Conservation (phyloP, 1,140 invertebrate genomes). For the Colletes gigas region DNA sequence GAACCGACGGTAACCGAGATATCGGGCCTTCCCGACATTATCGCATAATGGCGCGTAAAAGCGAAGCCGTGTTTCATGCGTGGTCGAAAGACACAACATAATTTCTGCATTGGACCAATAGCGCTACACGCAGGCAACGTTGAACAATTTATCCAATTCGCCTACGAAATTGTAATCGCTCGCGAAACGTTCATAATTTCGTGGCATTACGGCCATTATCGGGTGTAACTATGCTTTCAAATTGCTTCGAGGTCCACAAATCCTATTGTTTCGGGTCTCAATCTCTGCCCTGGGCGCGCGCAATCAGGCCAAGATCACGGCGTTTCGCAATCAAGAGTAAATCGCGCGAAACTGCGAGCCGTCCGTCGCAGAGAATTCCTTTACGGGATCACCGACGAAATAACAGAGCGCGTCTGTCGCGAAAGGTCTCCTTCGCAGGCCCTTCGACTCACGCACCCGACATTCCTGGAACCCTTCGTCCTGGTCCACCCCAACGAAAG, state of each 20-base stretch:
- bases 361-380: slow-evolving; percentile 57
- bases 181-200: not conserved
- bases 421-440: slow-evolving; percentile 48
- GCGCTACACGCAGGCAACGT: too few relatives aligned
- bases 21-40: too few relatives aligned
- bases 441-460: slow-evolving; percentile 39
- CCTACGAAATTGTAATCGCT: too few relatives aligned
- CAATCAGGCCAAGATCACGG: slow-evolving; percentile 6
- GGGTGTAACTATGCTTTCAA: not conserved
- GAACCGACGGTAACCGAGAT: too few relatives aligned
- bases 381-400: slow-evolving; percentile 46
- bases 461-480: slow-evolving; percentile 49
- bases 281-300: slow-evolving; percentile 3
- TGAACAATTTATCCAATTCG: too few relatives aligned
- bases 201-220: not conserved
- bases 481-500: slow-evolving; percentile 19
- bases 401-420: slow-evolving; percentile 55
- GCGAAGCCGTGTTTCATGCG: too few relatives aligned
- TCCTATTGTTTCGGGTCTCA: slow-evolving; percentile 28
- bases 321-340: slow-evolving; percentile 54
- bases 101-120: too few relatives aligned
- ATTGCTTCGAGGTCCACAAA: not conserved
- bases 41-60: too few relatives aligned
- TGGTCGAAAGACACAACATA: too few relatives aligned
- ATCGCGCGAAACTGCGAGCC: slow-evolving; percentile 55